Evolutionary conservation across 2,797 vertebrate genomes (phyloP), one percentile per base, ranked within the genome.

Genomic region (Aquila chrysaetos): DNA sequence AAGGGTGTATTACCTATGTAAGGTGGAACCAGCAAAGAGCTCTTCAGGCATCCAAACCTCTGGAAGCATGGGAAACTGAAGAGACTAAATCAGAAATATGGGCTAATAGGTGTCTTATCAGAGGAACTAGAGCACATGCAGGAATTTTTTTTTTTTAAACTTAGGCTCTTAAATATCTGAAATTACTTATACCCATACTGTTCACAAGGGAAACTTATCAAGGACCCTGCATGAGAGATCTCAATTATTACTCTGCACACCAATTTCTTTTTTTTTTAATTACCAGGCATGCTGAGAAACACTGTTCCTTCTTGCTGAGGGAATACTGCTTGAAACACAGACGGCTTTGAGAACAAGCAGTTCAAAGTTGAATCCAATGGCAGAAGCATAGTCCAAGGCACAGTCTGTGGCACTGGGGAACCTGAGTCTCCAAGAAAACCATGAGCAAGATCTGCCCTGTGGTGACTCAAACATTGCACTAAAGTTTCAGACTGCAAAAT

Each of bases 401-500:
- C 70, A 19, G 70, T 43, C 16, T 33, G 72, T 13, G 73, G 53
- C 41, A 90, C 46, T 5, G 19, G 23, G 19, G 61, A 69, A 14
- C 39, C 3, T 5, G 7, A 85, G 35, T 63, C 57, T n/a, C 49
- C 33, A 25, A 57, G 60, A 60, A 83, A 79, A 18, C 13, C 19
- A 9, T 2, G 3, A 54, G 78, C 19, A 43, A 39, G 7, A 41
- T 35, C 81, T 43, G 57, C 37, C 53, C 39, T 23, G 13, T 54
- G 56, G 31, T 63, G 93, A 27, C 49, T 61, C 53, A 85, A 51
- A 68, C 53, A 56, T 27, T 93, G 97, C 81, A 98, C 91, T 86
- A 99, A 97, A 14, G 97, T 92, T n/a, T 98, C 98, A 16, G 98
- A 82, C 0, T 98, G 98, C 78, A 99, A 96, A 94, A 99, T 83